Evolutionary conservation across 1,140 invertebrate genomes (phyloP), one percentile per base, ranked within the genome.

Genomic region (Temnothorax nylanderi): DNA sequence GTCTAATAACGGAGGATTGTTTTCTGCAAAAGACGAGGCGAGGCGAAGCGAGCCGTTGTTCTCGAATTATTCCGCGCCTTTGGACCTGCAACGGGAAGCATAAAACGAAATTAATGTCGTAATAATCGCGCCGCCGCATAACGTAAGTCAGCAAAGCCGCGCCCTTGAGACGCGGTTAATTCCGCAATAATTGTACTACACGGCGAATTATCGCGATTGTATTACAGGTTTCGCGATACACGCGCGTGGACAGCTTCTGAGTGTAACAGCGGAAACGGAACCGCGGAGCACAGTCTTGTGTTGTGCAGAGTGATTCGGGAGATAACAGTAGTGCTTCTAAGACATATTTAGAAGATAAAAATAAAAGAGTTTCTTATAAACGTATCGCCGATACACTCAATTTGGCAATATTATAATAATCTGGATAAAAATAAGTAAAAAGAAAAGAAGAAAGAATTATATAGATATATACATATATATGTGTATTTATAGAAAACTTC

Each of bases 61-160:
- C 72, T 26, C 90, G 76, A 88, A 91, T 90, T 90, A 90, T 88
- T 86, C 89, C 90, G 77, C 64, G 82, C 56, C 71, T 86, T 60
- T 56, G 65, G 75, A 86, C 74, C 89, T 91, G 89, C 89, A 91
- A 91, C 89, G 88, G 90, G 87, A 74, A 56, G 87, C 87, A 85
- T 87, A 90, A 88, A 90, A 90, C 44, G 87, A 91, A 91, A 91
- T 91, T 90, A 91, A 91, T 90, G 84, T 80, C 58, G 84, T 51
- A 90, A 90, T 91, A 91, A 91, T 90, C 89, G 84, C 90, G 56
- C 41, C 10, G 60, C 49, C 77, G 87, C 49, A 44, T 62, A 65
- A 71, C 58, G 88, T 89, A 87, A 87, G 87, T 78, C 85, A 69
- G 72, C 75, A 87, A 85, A 85, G 80, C 74, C 47, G 58, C 67